Evolutionary conservation across 2,888 invertebrate species (phyloP), one percentile per base, ranked within the genome.

Genomic region (Cephus pygmeus): DNA sequence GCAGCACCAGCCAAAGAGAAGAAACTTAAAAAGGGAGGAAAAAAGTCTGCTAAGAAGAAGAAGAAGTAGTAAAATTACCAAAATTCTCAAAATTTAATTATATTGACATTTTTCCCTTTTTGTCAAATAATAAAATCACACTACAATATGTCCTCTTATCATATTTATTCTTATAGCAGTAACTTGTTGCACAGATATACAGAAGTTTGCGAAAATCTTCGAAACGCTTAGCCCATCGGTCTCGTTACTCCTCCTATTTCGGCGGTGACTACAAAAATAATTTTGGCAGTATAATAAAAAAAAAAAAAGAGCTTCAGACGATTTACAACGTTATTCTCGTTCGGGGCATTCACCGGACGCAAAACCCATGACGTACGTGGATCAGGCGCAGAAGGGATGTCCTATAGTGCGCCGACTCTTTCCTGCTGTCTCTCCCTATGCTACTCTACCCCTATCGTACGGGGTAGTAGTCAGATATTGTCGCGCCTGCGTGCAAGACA

Each of bases 381-480:
- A 34, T 71, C 71, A 71, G 71, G 71, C 71, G 71, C 71, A 71
- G 33, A 34, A 34, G 31, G 71, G 34, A 71, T 4, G 71, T 15
- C 56, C 56, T 71, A 9, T 77, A 79, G 74, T 84, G 86, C 86
- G 85, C 85, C 84, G 84, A 83, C 83, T 83, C 84, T 75, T 75
- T 74, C 76, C 75, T 34, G 56, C 76, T 56, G 56, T 56, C 23
- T 56, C 23, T 56, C 23, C 23, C 56, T 56, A 23, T 23, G 56
- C 23, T 23, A 23, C 23, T 56, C 56, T 56, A 23, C 71, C 71
- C 71, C 34, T 71, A 31, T 71, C 34, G 12, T 23, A 12, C 33
- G 12, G 71, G 71, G 71, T 78, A 76, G 56, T 77, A 80, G 85
- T 85, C 88, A 87, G 87, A 88, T 88, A 88, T 87, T 88, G 85